phyloP scores from a whole-genome alignment of 2,113 vertebrate species.

The Pseudopipra pipra region DNA sequence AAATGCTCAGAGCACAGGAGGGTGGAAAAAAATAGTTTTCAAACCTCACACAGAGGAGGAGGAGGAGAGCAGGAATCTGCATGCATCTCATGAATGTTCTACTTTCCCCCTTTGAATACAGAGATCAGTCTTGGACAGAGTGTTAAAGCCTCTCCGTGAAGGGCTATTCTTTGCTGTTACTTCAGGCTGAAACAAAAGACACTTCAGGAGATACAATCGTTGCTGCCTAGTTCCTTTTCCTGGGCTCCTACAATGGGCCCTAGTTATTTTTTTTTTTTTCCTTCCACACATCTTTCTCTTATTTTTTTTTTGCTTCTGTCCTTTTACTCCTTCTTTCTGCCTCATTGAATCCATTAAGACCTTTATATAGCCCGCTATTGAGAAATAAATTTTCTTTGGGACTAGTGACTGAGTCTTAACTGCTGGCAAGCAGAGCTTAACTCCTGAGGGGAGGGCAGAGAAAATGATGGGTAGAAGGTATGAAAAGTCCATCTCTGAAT shows the following conservation, averaged over 20 bases:
- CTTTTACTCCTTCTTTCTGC: conserved; percentile 78
- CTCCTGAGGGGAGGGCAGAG: conserved; percentile 40
- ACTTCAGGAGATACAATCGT: conserved; percentile 87
- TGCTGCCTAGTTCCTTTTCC: conserved; percentile 80
- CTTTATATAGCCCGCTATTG: conserved; percentile 75
- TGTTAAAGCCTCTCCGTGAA: conserved; percentile 83
- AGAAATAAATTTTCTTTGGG: conserved; percentile 74
- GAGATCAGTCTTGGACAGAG: conserved; percentile 85
- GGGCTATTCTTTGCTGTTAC: conserved; percentile 83
- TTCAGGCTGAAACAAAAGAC: conserved; percentile 88
- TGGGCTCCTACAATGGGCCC: conserved; percentile 78
- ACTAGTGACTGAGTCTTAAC: conserved; percentile 51
- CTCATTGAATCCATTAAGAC: conserved; percentile 83
- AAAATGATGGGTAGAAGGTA: not conserved
- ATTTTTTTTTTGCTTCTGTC: conserved; percentile 65
- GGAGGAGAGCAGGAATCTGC: conserved; percentile 79
- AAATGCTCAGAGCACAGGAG: conserved; percentile 63
- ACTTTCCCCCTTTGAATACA: conserved; percentile 91
- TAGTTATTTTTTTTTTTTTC: conserved; percentile 75
- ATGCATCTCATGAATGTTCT: conserved; percentile 95
- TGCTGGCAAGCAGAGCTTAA: conserved; percentile 62
- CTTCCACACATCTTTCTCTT: conserved; percentile 77
- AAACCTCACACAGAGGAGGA: conserved; percentile 68
- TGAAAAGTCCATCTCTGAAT: not conserved
- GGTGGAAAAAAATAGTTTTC: conserved; percentile 40